Conservation (phyloP, 1,140 invertebrate genomes). For the Drosophila ambigua region DNA sequence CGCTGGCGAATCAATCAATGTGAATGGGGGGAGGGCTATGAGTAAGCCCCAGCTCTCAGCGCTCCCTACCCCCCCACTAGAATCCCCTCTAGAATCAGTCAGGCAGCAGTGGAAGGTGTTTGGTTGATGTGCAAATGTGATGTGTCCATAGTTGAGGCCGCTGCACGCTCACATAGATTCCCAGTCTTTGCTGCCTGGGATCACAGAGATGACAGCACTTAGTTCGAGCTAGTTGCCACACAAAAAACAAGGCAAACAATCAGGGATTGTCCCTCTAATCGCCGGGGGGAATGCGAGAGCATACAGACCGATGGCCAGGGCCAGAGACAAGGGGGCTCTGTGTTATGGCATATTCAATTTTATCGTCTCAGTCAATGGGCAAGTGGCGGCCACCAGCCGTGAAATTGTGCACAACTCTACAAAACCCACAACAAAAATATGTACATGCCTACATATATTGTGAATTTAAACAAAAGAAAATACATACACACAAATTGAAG, state of each 20-base stretch:
- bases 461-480: constrained; percentile 42
- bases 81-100: background rate
- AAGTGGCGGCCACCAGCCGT: constrained; percentile 37
- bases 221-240: constrained; percentile 41
- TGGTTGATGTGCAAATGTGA: constrained; percentile 28
- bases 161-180: constrained; percentile 15
- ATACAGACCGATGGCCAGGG: no score
- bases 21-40: background rate
- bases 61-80: background rate
- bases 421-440: no score
- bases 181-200: constrained; percentile 7
- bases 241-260: constrained; percentile 54
- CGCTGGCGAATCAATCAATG: constrained; percentile 40
- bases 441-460: constrained; percentile 4
- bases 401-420: constrained; percentile 34
- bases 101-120: constrained; percentile 14
- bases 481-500: constrained; percentile 9
- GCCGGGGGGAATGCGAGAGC: constrained; percentile 17
- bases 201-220: constrained; percentile 44
- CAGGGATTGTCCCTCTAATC: constrained; percentile 42
- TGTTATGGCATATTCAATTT: constrained; percentile 14
- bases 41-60: constrained; percentile 15
- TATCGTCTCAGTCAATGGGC: constrained; percentile 25
- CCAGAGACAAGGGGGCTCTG: no score
- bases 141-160: background rate